Conservation (phyloP, 2,797 vertebrate species). For the Rhabdophis nuchalis region DNA sequence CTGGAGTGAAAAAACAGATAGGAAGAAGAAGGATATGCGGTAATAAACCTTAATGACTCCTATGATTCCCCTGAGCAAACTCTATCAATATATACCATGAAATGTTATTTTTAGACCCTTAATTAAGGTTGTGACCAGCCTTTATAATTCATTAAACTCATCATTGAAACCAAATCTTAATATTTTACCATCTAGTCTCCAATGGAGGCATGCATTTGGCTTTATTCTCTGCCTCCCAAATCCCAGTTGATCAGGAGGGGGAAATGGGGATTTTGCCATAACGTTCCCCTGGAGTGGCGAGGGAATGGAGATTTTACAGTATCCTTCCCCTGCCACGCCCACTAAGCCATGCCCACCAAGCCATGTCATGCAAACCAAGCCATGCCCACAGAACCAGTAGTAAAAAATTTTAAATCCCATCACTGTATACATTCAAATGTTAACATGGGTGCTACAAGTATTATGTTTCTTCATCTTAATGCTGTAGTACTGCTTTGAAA, state of each 20-base stretch:
- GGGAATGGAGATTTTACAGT: no score
- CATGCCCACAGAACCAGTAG: no score
- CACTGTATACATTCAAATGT: not conserved
- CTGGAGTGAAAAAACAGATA: not conserved
- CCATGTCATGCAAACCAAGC: no score
- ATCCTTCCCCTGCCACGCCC: no score
- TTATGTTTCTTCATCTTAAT: not conserved
- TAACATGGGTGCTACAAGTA: no score
- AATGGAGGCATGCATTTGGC: conserved; percentile 32
- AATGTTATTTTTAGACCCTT: conserved; percentile 30
- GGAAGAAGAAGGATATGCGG: not conserved
- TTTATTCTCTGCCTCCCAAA: not conserved
- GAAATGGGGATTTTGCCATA: no score
- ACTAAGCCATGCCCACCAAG: no score
- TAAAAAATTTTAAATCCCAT: no score
- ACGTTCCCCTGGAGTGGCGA: no score
- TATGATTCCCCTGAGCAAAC: conserved; percentile 30
- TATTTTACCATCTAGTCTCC: conserved; percentile 21
- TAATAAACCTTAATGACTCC: conserved; percentile 16
- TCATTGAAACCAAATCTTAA: conserved; percentile 52
- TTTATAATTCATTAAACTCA: conserved; percentile 52
- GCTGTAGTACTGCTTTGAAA: not conserved
- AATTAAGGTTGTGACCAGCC: conserved; percentile 48
- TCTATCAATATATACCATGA: not conserved
- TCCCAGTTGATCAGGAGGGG: no score